Evolutionary conservation across 2,888 invertebrate species (phyloP), one percentile per base, ranked within the genome.

Genomic region (Lasioglossum figueresi): DNA sequence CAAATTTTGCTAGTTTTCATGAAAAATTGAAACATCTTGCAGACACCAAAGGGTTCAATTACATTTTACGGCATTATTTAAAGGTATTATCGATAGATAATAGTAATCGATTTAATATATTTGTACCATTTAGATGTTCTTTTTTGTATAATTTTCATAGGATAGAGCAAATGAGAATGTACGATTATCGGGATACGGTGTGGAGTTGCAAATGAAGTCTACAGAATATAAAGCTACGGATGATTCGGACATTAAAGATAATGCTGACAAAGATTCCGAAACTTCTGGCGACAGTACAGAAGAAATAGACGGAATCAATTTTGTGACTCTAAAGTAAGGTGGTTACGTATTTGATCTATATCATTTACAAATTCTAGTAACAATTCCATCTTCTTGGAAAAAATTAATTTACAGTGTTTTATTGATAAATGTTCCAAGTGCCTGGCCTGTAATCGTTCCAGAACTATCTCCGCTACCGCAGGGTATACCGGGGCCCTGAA

Each of bases 151-250:
- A 6, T 52, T 63, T 74, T 88, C 90, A 10, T 75, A 95, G 96
- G 95, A 95, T 80, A 95, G 94, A 85, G 94, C 92, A 37, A 92
- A 95, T 75, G 95, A 95, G 86, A 96, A 96, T 91, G 96, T 99
- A 5, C 96, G 98, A 3, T 95, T 99, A 34, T 99, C 99, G 6
- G 99, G 99, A 0, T 99, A 99, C 95, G 99, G 99, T 31, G 99
- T 99, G 0, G 99, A 99, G 95, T 95, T 99, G 76, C 99, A 99
- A 95, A 97, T 99, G 93, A 99, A 99, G 95, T 99, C 99, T 83
- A 99, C 99, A 0, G 99, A 99, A 95, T 99, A 99, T 94, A 99
- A 99, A 95, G 99, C 99, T 80, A 99, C 99, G 93, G 99, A 99
- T 96, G 99, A 99, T 95, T 96, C 97, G 59, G 97, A 97, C 93